These are phyloP conservation scores for Andrena dorsata DNA, from an alignment of 2,888 invertebrate genomes.

Conservation along the genomic window DNA sequence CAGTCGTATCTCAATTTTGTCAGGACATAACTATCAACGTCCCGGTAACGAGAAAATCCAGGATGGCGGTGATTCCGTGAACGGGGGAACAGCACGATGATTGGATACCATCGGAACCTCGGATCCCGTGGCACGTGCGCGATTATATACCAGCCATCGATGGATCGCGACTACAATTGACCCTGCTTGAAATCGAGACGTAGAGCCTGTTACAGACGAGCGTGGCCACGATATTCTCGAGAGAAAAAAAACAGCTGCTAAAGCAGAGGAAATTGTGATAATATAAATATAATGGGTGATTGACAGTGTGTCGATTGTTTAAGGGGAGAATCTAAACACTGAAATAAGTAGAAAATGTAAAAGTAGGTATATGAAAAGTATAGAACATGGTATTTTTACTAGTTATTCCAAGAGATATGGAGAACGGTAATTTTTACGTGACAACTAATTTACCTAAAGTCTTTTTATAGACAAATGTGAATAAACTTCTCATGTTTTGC, in stretches of 20 bases:
- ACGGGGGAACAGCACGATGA: constrained; percentile 27
- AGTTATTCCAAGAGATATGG: no score
- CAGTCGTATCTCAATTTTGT: constrained; percentile 73
- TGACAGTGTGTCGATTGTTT: background rate
- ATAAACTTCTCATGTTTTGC: no score
- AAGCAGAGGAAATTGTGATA: no score
- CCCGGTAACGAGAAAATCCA: constrained; percentile 66
- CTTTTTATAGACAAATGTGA: no score
- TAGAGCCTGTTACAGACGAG: constrained; percentile 7
- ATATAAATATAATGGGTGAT: no score
- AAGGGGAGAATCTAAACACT: no score
- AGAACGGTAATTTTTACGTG: no score
- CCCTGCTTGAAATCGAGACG: constrained; percentile 16
- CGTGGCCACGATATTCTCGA: constrained; percentile 39
- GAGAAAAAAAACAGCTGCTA: no score
- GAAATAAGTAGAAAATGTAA: no score
- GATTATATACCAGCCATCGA: constrained; percentile 54
- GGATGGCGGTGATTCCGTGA: constrained; percentile 11
- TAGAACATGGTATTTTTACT: no score
- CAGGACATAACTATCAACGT: constrained; percentile 66
- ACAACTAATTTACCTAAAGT: no score
- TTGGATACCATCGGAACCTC: constrained; percentile 46
- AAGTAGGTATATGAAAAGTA: no score
- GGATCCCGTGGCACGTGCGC: constrained; percentile 62
- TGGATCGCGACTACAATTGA: constrained; percentile 15